Percentiles rank a stretch among this genome's conserved stretches.
Evolutionary conservation across 2,888 invertebrate genomes (phyloP).

Genomic region (Hermaeophaga mercurialis): DNA sequence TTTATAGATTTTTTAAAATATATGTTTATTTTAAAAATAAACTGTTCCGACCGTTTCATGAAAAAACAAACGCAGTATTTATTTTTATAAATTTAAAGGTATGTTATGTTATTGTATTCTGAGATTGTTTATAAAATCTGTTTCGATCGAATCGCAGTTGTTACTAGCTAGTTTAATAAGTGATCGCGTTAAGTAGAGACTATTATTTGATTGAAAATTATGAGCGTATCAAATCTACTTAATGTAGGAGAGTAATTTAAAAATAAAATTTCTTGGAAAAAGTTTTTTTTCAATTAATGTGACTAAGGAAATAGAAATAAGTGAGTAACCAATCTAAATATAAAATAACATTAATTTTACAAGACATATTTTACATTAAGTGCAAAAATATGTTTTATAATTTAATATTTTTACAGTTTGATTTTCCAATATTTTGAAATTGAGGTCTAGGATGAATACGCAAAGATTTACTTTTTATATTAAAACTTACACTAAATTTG

Average conservation of each 20-base stretch:
- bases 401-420: too few relatives aligned
- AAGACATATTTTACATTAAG: too few relatives aligned
- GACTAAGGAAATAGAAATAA: too few relatives aligned
- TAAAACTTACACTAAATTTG: too few relatives aligned
- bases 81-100: constrained; percentile 24
- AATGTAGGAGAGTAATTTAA: background rate
- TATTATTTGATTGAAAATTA: background rate
- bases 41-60: constrained; percentile 5
- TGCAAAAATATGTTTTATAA: too few relatives aligned
- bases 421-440: too few relatives aligned
- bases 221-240: background rate
- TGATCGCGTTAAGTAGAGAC: background rate
- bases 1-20: too few relatives aligned
- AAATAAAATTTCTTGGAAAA: constrained; percentile 11
- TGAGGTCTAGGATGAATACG: too few relatives aligned
- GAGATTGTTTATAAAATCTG: constrained; percentile 17
- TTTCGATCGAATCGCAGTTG: background rate
- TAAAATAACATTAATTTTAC: too few relatives aligned
- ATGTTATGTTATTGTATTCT: constrained; percentile 13
- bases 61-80: constrained; percentile 19
- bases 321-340: too few relatives aligned
- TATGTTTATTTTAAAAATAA: constrained; percentile 22
- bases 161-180: background rate
- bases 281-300: too few relatives aligned
- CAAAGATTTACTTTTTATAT: too few relatives aligned